Evolutionary conservation across 2,888 invertebrate genomes (phyloP).

Genomic region (Drosophila mettleri): DNA sequence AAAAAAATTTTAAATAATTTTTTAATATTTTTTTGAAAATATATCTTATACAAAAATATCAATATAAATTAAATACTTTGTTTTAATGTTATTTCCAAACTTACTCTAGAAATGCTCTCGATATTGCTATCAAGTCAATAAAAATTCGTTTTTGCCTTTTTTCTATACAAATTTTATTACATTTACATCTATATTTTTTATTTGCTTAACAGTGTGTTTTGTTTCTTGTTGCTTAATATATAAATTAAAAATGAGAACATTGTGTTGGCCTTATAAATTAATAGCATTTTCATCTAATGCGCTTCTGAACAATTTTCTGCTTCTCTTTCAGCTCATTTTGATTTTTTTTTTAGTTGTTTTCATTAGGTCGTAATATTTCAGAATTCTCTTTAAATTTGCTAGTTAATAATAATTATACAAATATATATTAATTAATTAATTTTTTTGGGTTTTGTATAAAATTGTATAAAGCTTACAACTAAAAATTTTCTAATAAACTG

Average conservation of each 20-base stretch:
- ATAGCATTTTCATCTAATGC: conserved; percentile 71
- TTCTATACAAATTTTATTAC: conserved; percentile 75
- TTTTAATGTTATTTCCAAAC: too few species aligned
- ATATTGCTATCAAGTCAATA: background rate
- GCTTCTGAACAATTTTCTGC: conserved; percentile 48
- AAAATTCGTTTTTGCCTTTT: background rate
- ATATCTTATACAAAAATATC: too few species aligned
- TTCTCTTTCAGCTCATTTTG: conserved; percentile 3
- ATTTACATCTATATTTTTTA: conserved; percentile 68
- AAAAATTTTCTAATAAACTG: conserved; percentile 75
- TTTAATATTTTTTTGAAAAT: too few species aligned
- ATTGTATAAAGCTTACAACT: conserved; percentile 59
- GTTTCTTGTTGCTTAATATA: conserved; percentile 71
- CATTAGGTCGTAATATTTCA: conserved; percentile 20
- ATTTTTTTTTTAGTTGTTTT: conserved; percentile 14
- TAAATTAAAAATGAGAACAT: conserved; percentile 83
- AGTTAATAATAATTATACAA: conserved; percentile 44
- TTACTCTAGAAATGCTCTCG: too few species aligned
- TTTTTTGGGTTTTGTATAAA: conserved; percentile 36
- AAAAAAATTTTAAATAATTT: too few species aligned
- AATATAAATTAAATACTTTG: too few species aligned
- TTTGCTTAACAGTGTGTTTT: conserved; percentile 72
- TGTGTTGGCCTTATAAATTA: conserved; percentile 80
- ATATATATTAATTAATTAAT: conserved; percentile 18
- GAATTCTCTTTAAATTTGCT: conserved; percentile 59